Evolutionary conservation across 2,888 invertebrate species (phyloP).

Genomic region (Serrognathus titanus): DNA sequence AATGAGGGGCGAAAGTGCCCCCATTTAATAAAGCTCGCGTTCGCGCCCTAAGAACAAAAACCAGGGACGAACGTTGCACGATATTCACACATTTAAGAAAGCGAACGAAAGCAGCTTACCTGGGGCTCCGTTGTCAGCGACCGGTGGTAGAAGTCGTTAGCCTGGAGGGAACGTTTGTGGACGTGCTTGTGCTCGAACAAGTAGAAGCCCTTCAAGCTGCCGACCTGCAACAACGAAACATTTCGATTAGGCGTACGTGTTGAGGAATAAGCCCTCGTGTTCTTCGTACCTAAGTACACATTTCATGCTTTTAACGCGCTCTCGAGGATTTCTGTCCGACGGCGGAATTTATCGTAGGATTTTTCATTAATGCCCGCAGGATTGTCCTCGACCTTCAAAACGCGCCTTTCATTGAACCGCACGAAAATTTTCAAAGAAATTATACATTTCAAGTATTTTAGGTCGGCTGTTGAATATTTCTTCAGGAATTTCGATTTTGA

Average conservation of each 20-base stretch:
- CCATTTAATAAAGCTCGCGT: too few relatives aligned
- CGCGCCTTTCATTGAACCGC: neutral
- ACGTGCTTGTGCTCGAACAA: constrained; percentile 81
- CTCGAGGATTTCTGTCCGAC: neutral
- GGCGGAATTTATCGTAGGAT: neutral
- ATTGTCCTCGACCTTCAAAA: neutral
- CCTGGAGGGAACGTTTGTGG: constrained; percentile 77
- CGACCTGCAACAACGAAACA: constrained; percentile 72
- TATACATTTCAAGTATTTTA: neutral
- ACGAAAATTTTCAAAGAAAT: too few relatives aligned
- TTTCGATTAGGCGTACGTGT: too few relatives aligned
- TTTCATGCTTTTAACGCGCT: neutral
- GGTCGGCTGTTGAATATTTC: neutral
- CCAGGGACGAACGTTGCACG: too few relatives aligned
- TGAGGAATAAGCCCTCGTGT: neutral
- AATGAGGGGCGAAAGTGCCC: too few relatives aligned
- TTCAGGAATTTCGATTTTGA: neutral
- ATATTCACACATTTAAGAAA: too few relatives aligned
- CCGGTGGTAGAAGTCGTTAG: constrained; percentile 74
- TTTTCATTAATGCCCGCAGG: neutral
- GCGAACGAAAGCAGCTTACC: constrained; percentile 52
- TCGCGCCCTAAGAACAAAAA: too few relatives aligned
- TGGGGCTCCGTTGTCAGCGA: constrained; percentile 73
- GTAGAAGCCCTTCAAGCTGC: constrained; percentile 80
- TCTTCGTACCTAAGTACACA: neutral